Evolutionary conservation across 2,797 vertebrate genomes (phyloP), one percentile per base, ranked within the genome.

Genomic region (Acanthornis magna): DNA sequence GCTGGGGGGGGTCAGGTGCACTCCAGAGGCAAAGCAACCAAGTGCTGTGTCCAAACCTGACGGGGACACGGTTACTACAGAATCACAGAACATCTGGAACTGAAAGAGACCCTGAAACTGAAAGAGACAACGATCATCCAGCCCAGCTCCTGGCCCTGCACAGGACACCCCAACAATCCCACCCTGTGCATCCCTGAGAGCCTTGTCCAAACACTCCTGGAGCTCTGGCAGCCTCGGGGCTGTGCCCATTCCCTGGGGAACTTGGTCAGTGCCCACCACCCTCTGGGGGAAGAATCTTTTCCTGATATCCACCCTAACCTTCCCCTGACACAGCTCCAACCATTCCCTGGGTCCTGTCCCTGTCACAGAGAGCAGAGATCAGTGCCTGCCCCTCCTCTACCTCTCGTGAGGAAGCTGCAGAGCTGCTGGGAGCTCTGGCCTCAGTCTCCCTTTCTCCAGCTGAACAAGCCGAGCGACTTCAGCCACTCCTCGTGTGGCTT

Each of bases 161-260:
- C 51, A 51, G 13, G 13, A 51, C 51, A n/a, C 5, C 0, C 0
- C 38, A 42, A 3, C 43, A 51, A 45, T 47, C 30, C 60, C 66
- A 47, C 40, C 58, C 4, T 7, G n/a, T 65, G 25, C 25, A 48
- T 23, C 34, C 27, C 29, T 1, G 13, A 19, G n/a, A 51, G 10
- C 1, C 0, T 16, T 71, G 29, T 34, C 29, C 65, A 19, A 32
- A 47, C 2, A 0, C 14, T 34, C 7, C 30, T 10, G 5, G 58
- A 40, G 26, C 38, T 65, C 45, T 20, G 40, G 1, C 51, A 65
- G 38, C 12, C 29, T 30, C 4, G 5, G 16, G 7, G n/a, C 36
- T 5, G 10, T 40, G 51, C 6, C 50, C 29, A 26, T 47, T 14
- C 18, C 30, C 7, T 1, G 26, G 9, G 10, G 32, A 76, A 32